These are phyloP conservation scores for Platysteira castanea DNA, from an alignment of 2,113 vertebrate species.

Conservation along the genomic window DNA sequence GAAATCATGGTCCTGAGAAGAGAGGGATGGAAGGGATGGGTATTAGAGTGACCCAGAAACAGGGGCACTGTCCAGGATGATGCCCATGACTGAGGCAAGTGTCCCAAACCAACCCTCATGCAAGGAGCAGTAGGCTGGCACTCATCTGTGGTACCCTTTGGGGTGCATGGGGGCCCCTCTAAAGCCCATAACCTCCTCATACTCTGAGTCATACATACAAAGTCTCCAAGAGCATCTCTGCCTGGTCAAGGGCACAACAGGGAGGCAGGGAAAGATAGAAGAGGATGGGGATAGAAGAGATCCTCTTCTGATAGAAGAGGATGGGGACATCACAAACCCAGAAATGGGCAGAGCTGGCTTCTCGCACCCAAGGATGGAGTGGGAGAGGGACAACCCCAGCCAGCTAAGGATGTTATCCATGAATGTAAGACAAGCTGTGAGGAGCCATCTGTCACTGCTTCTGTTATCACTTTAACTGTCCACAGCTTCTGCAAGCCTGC, in stretches of 20 bases:
- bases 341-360: not conserved
- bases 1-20: not conserved
- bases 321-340: not conserved
- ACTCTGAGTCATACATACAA: not conserved
- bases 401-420: not conserved
- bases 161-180: too few relatives aligned
- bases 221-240: not conserved
- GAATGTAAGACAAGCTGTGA: not conserved
- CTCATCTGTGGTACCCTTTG: accelerated
- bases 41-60: not conserved
- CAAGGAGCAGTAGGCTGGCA: not conserved
- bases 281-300: too few relatives aligned
- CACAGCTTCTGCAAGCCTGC: not conserved
- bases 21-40: not conserved
- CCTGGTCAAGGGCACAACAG: not conserved
- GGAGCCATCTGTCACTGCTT: not conserved
- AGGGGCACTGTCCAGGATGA: not conserved
- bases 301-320: not conserved
- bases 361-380: not conserved
- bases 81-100: not conserved
- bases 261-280: not conserved
- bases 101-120: not conserved
- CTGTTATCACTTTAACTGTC: not conserved
- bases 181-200: not conserved
- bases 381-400: not conserved